Evolutionary conservation across 2,888 invertebrate genomes (phyloP).

Genomic region (Plebejus melissa): DNA sequence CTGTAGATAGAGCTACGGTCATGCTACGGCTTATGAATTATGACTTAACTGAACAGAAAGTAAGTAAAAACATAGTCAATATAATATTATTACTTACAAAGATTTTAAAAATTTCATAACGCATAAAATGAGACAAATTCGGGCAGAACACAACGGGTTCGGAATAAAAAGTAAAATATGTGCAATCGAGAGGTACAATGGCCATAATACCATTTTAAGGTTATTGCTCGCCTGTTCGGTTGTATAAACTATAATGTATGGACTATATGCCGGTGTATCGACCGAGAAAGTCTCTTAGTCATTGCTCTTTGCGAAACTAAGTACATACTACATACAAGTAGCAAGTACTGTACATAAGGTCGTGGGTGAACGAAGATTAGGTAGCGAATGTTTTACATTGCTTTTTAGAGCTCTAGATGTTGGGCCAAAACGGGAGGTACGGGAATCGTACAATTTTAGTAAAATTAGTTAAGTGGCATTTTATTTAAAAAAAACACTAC

Average conservation of each 20-base stretch:
- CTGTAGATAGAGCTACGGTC: no score
- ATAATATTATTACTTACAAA: no score
- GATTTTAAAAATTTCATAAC: background rate
- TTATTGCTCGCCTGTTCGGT: background rate
- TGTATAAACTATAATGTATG: constrained; percentile 23
- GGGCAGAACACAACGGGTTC: constrained; percentile 8
- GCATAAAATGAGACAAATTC: constrained; percentile 2
- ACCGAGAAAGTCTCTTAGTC: constrained; percentile 37
- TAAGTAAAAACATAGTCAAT: background rate
- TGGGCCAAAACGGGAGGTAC: background rate
- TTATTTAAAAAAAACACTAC: no score
- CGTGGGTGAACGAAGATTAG: background rate
- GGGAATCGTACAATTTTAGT: no score
- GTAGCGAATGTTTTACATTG: constrained; percentile 28
- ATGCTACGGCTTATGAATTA: no score
- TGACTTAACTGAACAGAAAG: no score
- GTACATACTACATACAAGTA: no score
- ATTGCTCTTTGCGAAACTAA: constrained; percentile 35
- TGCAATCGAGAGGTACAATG: background rate
- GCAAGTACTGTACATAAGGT: no score
- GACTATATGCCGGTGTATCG: constrained; percentile 31
- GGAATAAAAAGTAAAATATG: constrained; percentile 3
- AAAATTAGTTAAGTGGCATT: no score
- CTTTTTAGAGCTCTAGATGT: background rate
- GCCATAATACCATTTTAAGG: constrained; percentile 30